A percentile compares a stretch with the other conserved stretches of the same genome.
Evolutionary conservation across 1,140 invertebrate genomes (phyloP).

Genomic region (Trinorchestia longiramus): DNA sequence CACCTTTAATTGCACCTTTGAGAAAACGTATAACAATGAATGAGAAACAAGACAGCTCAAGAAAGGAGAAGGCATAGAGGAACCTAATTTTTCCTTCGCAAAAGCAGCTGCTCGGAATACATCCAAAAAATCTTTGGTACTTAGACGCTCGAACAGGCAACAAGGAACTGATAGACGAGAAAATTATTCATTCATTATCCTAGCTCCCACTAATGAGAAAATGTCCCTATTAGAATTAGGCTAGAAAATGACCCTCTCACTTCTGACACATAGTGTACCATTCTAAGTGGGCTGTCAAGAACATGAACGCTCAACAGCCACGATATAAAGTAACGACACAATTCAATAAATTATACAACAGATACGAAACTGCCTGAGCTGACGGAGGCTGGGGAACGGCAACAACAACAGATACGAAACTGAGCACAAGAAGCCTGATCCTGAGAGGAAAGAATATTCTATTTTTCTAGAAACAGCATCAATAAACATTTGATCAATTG

Average conservation of each 20-base stretch:
- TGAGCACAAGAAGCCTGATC: not conserved
- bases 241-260: not conserved
- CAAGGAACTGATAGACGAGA: not conserved
- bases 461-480: not conserved
- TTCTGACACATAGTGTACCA: not conserved
- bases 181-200: not conserved
- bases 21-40: too few species aligned
- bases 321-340: too few species aligned
- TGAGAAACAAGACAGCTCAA: too few species aligned
- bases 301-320: not conserved
- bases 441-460: not conserved
- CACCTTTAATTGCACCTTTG: too few species aligned
- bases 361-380: too few species aligned
- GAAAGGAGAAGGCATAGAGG: not conserved
- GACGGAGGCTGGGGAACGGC: too few species aligned
- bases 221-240: not conserved
- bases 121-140: not conserved
- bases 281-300: not conserved
- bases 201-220: not conserved
- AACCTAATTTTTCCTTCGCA: too few species aligned
- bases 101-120: too few species aligned
- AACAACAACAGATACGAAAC: not conserved
- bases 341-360: too few species aligned
- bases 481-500: not conserved
- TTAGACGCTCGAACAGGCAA: not conserved